Evolutionary conservation across 2,113 vertebrate genomes (phyloP).

Genomic region (Aplodontia rufa): DNA sequence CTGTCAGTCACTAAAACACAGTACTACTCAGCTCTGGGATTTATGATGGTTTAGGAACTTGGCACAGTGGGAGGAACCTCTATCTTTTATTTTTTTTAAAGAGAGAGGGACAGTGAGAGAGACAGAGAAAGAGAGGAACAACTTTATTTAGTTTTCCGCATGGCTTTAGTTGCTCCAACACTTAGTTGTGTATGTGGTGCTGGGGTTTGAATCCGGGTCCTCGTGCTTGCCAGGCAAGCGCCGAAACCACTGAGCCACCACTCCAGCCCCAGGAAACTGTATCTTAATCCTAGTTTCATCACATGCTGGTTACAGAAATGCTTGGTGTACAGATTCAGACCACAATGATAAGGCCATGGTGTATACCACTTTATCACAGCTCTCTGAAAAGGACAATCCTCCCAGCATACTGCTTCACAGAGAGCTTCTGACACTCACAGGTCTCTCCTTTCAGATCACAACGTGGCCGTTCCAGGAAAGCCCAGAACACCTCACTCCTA

Average conservation of each 20-base stretch:
- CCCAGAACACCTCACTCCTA: background rate
- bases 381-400: background rate
- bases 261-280: no score
- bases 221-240: no score
- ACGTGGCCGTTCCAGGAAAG: background rate
- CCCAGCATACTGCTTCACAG: background rate
- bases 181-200: no score
- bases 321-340: background rate
- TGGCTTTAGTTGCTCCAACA: no score
- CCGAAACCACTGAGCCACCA: no score
- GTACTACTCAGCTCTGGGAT: background rate
- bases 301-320: background rate
- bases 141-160: no score
- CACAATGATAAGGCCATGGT: fast-evolving
- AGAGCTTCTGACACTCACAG: background rate
- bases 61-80: background rate
- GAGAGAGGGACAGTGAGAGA: no score
- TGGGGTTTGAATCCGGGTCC: no score
- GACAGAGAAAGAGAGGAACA: no score
- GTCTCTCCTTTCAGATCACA: background rate
- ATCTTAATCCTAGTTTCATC: background rate
- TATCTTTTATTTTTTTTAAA: no score
- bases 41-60: background rate
- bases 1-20: background rate
- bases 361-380: background rate